phyloP scores from a whole-genome alignment of 2,113 vertebrate genomes.

The Meriones unguiculatus region DNA sequence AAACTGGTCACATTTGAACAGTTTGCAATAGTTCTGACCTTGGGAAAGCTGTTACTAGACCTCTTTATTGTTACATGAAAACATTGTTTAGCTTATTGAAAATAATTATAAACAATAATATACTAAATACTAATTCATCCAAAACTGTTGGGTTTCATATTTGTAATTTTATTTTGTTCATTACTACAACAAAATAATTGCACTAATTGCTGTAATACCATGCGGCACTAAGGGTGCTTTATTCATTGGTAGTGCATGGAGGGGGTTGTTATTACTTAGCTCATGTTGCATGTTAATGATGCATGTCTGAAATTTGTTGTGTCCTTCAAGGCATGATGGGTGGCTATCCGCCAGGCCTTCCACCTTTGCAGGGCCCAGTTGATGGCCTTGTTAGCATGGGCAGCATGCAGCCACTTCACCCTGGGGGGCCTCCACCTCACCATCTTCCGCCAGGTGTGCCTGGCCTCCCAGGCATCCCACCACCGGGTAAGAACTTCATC shows the following conservation, averaged over 20 bases:
- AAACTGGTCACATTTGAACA: constrained; percentile 84
- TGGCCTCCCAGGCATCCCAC: constrained; percentile 93
- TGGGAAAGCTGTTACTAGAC: constrained; percentile 83
- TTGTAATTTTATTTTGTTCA: constrained; percentile 83
- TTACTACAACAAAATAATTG: constrained; percentile 90
- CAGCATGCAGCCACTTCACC: constrained; percentile 96
- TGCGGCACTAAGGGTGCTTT: constrained; percentile 88
- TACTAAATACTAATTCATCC: constrained; percentile 88
- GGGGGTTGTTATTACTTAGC: constrained; percentile 88
- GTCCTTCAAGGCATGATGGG: constrained; percentile 96
- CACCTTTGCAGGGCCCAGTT: constrained; percentile 93
- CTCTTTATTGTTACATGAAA: constrained; percentile 80
- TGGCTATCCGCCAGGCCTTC: constrained; percentile 94
- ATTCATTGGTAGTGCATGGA: constrained; percentile 94
- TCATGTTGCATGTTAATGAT: constrained; percentile 96
- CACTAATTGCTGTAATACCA: constrained; percentile 89
- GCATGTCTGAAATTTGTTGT: constrained; percentile 95
- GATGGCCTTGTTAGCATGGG: constrained; percentile 97
- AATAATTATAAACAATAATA: constrained; percentile 76
- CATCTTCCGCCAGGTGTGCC: constrained; percentile 93
- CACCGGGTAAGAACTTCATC: constrained; percentile 94
- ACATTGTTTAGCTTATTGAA: constrained; percentile 74
- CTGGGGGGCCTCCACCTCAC: constrained; percentile 93
- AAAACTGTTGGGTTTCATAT: constrained; percentile 79
- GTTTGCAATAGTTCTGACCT: constrained; percentile 82